Percentiles rank a stretch among this genome's conserved stretches.
These are phyloP conservation scores for Aurelia sp. DNA, from an alignment of 30 jellyfish, hydroid and myxozoan genomes.

Conservation along the genomic window DNA sequence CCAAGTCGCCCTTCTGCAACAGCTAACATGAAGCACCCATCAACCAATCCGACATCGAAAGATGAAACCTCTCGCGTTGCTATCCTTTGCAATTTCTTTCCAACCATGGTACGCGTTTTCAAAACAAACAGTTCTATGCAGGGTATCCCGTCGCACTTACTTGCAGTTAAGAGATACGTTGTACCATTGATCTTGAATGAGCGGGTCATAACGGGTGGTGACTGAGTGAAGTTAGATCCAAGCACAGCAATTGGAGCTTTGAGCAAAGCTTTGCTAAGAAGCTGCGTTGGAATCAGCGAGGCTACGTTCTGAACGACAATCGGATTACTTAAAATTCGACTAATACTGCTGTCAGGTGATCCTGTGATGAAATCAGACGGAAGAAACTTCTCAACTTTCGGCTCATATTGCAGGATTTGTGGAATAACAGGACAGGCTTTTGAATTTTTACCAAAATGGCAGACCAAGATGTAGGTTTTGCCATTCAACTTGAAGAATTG, in stretches of 20 bases:
- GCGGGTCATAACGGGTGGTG: slow-evolving; percentile 46
- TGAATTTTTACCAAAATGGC: slow-evolving; percentile 34
- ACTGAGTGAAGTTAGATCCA: slow-evolving; percentile 10
- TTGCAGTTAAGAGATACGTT: slow-evolving; percentile 47
- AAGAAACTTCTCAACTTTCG: background rate
- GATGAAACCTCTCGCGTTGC: slow-evolving; percentile 32
- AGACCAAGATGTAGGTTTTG: slow-evolving; percentile 47
- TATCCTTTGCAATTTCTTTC: slow-evolving; percentile 38
- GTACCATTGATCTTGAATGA: slow-evolving; percentile 35
- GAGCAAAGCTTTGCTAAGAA: slow-evolving; percentile 20
- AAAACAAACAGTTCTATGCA: slow-evolving; percentile 37
- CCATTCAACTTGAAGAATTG: slow-evolving; percentile 51
- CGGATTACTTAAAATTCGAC: background rate
- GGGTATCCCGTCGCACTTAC: background rate
- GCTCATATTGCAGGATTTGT: slow-evolving; percentile 33
- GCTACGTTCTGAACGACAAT: slow-evolving; percentile 43
- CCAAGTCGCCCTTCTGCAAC: slow-evolving; percentile 55
- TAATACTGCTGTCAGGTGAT: background rate
- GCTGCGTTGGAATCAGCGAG: slow-evolving; percentile 36
- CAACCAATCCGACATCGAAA: slow-evolving; percentile 50
- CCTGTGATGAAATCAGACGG: slow-evolving; percentile 16
- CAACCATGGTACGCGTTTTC: slow-evolving; percentile 35
- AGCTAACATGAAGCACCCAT: slow-evolving; percentile 39
- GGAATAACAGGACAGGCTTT: slow-evolving; percentile 52
- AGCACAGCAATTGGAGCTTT: slow-evolving; percentile 44